These are phyloP conservation scores for Cryptophagus acutangulus DNA, from an alignment of 2,888 invertebrate genomes.

Conservation along the genomic window DNA sequence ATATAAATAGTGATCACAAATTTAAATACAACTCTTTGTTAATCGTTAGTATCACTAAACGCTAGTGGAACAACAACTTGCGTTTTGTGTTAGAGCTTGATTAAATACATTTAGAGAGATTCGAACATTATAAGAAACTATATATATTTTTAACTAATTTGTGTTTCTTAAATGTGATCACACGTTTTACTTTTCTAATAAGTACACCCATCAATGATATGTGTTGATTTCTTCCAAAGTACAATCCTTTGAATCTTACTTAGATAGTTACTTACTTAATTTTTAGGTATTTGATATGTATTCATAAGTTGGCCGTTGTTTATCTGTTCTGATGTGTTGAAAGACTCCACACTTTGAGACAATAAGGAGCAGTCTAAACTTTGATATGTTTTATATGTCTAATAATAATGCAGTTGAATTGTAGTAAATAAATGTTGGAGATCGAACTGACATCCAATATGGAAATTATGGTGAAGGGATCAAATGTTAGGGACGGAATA, in stretches of 20 bases:
- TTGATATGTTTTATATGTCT: neutral
- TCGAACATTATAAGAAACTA: conserved; percentile 34
- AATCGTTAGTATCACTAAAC: conserved; percentile 30
- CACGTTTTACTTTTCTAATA: conserved; percentile 26
- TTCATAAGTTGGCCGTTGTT: conserved; percentile 41
- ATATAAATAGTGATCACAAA: conserved; percentile 32
- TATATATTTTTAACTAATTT: conserved; percentile 28
- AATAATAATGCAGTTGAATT: neutral
- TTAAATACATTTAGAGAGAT: conserved; percentile 40
- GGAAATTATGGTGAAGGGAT: conserved; percentile 31
- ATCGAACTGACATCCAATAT: too few relatives aligned
- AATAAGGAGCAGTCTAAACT: conserved; percentile 22
- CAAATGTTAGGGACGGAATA: conserved; percentile 37
- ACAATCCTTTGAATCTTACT: too few relatives aligned
- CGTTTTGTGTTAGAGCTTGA: conserved; percentile 23
- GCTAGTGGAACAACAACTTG: conserved; percentile 20
- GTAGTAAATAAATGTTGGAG: conserved; percentile 14
- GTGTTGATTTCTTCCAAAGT: conserved; percentile 34
- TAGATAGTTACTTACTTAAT: too few relatives aligned
- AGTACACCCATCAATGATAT: conserved; percentile 39
- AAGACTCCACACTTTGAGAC: conserved; percentile 37
- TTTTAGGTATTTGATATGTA: conserved; percentile 46
- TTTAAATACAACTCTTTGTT: conserved; percentile 32
- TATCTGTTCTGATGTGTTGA: conserved; percentile 16
- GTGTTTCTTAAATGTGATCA: conserved; percentile 27